Evolutionary conservation across 1,140 invertebrate genomes (phyloP).

Genomic region (Bombus pascuorum): DNA sequence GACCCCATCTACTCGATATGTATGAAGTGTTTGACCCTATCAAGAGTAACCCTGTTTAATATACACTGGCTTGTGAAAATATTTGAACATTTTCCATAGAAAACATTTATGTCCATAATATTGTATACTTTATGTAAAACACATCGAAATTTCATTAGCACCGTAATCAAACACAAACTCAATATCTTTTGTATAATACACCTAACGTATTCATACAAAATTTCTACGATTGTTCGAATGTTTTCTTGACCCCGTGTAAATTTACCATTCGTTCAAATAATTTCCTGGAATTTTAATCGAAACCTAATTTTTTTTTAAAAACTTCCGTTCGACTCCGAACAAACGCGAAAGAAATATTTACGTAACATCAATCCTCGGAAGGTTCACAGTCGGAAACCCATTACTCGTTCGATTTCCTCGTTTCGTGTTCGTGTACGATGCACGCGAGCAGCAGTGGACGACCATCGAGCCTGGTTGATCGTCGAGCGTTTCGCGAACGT

Average conservation of each 20-base stretch:
- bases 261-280: no score
- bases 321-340: no score
- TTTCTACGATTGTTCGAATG: no score
- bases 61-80: not conserved
- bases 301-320: no score
- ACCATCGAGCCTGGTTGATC: conserved; percentile 18
- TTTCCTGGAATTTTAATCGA: no score
- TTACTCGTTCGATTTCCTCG: conserved; percentile 38
- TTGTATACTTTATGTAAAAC: not conserved
- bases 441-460: not conserved
- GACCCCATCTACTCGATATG: not conserved
- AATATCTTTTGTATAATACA: no score
- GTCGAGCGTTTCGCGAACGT: conserved; percentile 8
- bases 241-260: no score
- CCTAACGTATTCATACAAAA: no score
- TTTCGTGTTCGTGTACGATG: not conserved
- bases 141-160: not conserved
- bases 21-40: not conserved
- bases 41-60: not conserved
- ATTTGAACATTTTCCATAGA: not conserved
- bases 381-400: not conserved
- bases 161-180: not conserved
- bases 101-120: not conserved
- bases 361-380: no score
- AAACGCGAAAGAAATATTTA: no score